These are phyloP conservation scores for Cryptotis parvus DNA, from an alignment of 2,113 vertebrate genomes.

Conservation along the genomic window DNA sequence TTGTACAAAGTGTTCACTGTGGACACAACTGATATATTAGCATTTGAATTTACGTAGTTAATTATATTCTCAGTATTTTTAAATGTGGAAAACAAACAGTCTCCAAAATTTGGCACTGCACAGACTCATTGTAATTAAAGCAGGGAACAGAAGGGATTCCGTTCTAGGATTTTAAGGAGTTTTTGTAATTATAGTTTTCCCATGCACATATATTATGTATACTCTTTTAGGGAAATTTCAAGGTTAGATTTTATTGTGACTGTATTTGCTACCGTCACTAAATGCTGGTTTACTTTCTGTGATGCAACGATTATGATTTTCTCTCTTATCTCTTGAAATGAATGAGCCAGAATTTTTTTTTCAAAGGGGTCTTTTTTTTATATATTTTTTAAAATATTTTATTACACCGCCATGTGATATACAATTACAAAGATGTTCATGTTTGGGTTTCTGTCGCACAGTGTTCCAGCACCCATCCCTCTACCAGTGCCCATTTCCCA, in stretches of 20 bases:
- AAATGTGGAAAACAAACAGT: conserved; percentile 74
- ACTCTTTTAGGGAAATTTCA: conserved; percentile 11
- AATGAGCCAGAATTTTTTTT: conserved; percentile 60
- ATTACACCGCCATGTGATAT: no score
- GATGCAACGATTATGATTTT: conserved; percentile 20
- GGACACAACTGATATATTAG: conserved; percentile 70
- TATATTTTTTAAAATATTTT: no score
- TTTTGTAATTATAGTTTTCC: conserved; percentile 35
- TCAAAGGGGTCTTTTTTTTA: no score
- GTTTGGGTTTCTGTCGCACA: no score
- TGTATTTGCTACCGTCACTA: not conserved
- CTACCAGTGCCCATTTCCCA: no score
- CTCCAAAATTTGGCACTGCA: conserved; percentile 58
- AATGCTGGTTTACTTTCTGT: conserved; percentile 16
- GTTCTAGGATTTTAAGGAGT: not conserved
- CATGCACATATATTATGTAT: not conserved
- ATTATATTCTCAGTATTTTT: conserved; percentile 74
- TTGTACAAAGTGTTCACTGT: conserved; percentile 66
- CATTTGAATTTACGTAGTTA: conserved; percentile 75
- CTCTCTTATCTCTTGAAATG: conserved; percentile 37
- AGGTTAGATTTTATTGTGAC: conserved; percentile 11
- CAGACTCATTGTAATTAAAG: conserved; percentile 64
- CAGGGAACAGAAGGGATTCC: conserved; percentile 23
- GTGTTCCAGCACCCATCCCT: no score
- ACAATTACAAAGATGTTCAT: no score